Evolutionary conservation across 2,797 vertebrate genomes (phyloP).

Genomic region (Psittacula derbiana): DNA sequence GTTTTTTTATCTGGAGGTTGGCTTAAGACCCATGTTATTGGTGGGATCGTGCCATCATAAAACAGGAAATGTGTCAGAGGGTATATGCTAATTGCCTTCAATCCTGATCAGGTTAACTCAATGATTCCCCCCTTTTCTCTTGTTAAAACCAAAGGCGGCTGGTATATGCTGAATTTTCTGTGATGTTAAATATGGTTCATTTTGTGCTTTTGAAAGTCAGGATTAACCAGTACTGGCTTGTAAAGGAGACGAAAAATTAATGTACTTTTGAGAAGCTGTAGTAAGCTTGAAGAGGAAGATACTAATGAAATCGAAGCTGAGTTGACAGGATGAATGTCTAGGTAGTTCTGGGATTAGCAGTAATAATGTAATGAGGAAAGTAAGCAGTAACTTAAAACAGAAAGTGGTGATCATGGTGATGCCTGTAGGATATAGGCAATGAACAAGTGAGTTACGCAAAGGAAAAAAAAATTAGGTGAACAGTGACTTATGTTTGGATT

Average conservation of each 20-base stretch:
- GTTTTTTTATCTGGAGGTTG: background rate
- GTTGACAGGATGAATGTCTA: background rate
- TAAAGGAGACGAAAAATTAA: background rate
- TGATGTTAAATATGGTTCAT: background rate
- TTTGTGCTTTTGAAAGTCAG: background rate
- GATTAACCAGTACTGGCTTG: background rate
- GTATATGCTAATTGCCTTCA: background rate
- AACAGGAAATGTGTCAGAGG: background rate
- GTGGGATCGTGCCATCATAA: background rate
- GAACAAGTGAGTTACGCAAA: background rate
- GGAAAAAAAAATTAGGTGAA: background rate
- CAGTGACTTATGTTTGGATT: background rate
- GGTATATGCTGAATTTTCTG: background rate
- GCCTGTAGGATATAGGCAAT: background rate
- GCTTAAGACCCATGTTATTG: background rate
- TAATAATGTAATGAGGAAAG: background rate
- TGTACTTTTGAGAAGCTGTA: background rate
- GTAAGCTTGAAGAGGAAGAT: background rate
- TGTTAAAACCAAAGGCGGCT: background rate
- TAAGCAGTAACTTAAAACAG: background rate
- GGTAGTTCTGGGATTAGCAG: background rate
- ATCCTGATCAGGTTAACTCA: background rate
- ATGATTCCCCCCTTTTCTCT: background rate
- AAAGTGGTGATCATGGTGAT: background rate
- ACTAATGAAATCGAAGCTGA: background rate